Conservation (phyloP, 2,888 invertebrate genomes). For the Dexiosoma caninum region DNA sequence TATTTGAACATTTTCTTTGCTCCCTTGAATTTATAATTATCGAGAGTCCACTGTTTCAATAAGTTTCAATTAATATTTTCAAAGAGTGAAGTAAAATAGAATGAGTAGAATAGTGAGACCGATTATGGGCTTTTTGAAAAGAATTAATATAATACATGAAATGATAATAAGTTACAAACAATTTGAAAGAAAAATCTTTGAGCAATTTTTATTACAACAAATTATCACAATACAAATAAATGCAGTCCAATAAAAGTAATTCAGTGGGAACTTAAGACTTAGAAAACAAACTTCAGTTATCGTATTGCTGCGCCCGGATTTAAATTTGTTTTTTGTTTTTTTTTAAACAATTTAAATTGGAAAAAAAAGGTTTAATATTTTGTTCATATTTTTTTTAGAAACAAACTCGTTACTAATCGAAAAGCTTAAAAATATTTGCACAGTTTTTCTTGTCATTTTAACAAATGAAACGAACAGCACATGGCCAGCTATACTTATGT, state of each 20-base stretch:
- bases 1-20: too few relatives aligned
- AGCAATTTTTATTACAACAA: neutral
- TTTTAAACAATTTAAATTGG: neutral
- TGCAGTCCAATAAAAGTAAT: too few relatives aligned
- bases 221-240: too few relatives aligned
- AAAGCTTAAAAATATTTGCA: slow-evolving; percentile 27
- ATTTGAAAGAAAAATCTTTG: slow-evolving; percentile 8
- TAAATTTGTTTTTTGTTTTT: neutral
- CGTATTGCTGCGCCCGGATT: neutral
- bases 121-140: too few relatives aligned
- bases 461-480: slow-evolving; percentile 26
- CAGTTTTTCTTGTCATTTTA: slow-evolving; percentile 18
- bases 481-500: neutral
- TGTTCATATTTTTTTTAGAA: too few relatives aligned
- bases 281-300: slow-evolving; percentile 1
- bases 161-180: neutral
- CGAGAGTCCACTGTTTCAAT: too few relatives aligned
- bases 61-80: too few relatives aligned
- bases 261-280: slow-evolving; percentile 36
- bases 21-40: too few relatives aligned
- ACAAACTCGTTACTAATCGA: neutral
- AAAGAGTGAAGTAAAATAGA: too few relatives aligned
- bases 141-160: neutral
- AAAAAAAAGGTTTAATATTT: too few relatives aligned
- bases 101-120: too few relatives aligned